Percentiles rank a stretch among this genome's conserved stretches.
Evolutionary conservation across 1,140 invertebrate genomes (phyloP).

Genomic region (Caenorhabditis brenneri): DNA sequence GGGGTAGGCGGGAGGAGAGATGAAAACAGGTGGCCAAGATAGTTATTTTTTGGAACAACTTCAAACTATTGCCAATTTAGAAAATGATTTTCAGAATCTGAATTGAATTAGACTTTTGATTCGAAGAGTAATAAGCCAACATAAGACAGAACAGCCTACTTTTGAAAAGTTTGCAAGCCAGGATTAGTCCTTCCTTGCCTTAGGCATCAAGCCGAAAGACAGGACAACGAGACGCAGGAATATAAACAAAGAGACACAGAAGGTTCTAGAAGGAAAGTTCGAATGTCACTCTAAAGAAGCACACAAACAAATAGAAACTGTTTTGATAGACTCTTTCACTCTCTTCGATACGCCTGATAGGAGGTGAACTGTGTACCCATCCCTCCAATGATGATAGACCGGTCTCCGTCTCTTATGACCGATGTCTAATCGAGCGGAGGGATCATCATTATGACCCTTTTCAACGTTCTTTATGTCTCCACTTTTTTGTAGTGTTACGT

Average conservation of each 20-base stretch:
- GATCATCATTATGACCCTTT: background rate
- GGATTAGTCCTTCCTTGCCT: background rate
- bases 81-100: no score
- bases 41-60: no score
- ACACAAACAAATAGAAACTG: background rate
- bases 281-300: background rate
- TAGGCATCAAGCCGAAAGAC: no score
- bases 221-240: background rate
- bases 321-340: background rate
- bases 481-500: background rate
- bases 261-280: background rate
- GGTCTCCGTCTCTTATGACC: background rate
- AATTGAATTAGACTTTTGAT: no score
- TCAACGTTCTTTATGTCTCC: background rate
- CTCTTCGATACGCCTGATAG: background rate
- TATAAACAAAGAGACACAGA: background rate
- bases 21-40: constrained; percentile 18
- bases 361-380: constrained; percentile 34
- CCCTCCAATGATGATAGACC: background rate
- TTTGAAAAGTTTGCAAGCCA: background rate
- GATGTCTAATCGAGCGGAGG: background rate
- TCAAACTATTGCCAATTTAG: no score
- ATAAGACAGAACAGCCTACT: background rate
- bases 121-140: background rate
- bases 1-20: background rate